Evolutionary conservation across 2,888 invertebrate species (phyloP).

Genomic region (Geophilus truncorum): DNA sequence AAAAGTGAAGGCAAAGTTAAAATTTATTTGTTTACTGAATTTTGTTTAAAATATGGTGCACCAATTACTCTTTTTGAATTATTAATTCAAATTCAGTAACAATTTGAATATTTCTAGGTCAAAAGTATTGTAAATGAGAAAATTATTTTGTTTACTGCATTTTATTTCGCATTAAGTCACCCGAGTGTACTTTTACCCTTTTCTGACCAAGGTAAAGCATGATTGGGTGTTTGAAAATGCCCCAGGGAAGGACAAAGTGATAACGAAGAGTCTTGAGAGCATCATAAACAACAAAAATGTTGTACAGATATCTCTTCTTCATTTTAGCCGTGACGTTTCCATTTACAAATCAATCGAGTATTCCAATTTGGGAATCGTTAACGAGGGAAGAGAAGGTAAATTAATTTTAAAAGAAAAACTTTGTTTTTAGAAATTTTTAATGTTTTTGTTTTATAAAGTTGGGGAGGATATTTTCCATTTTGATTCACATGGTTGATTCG

Average conservation of each 20-base stretch:
- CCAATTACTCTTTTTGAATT: no score
- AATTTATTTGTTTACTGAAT: no score
- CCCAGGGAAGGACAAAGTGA: not conserved
- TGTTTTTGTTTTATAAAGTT: not conserved
- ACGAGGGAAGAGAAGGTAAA: not conserved
- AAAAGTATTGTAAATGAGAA: no score
- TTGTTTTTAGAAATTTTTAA: not conserved
- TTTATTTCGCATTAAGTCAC: no score
- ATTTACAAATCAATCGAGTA: no score
- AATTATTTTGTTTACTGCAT: no score
- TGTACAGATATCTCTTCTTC: not conserved
- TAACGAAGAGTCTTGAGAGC: not conserved
- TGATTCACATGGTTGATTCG: not conserved
- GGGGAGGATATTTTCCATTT: not conserved
- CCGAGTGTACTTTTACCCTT: no score
- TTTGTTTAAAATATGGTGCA: no score
- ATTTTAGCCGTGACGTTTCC: not conserved
- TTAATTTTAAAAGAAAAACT: not conserved
- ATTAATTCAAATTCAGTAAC: no score
- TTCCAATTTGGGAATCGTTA: not conserved
- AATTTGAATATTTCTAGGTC: no score
- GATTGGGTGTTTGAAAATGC: not conserved
- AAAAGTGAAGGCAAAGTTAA: no score
- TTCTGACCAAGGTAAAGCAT: not conserved
- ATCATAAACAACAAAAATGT: no score